These are phyloP conservation scores for Uromys caudimaculatus DNA, from an alignment of 2,797 vertebrate genomes.

Conservation along the genomic window DNA sequence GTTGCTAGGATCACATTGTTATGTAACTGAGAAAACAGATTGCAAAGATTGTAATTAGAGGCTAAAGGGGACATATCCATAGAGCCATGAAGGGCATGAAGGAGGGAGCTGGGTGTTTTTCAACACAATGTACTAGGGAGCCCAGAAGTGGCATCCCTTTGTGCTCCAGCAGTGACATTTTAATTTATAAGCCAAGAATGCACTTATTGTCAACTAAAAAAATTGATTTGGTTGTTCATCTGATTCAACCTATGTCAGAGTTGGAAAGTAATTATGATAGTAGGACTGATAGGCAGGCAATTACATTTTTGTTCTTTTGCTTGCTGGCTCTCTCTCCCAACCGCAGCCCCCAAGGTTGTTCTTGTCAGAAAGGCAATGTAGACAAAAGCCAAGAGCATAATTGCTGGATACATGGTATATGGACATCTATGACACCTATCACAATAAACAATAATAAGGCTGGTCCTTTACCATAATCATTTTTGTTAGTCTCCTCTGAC, in stretches of 20 bases:
- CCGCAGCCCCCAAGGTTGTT: conserved; percentile 70
- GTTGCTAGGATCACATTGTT: neutral
- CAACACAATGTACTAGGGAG: conserved; percentile 53
- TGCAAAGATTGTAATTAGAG: neutral
- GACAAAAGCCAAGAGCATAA: conserved; percentile 33
- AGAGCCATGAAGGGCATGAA: conserved; percentile 45
- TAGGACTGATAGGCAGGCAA: conserved; percentile 87
- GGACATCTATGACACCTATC: conserved; percentile 1
- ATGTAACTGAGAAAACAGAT: neutral
- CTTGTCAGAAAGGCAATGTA: conserved; percentile 71
- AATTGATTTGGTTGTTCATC: conserved; percentile 89
- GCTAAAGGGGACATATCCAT: neutral
- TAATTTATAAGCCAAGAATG: conserved; percentile 87
- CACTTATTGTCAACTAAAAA: conserved; percentile 86
- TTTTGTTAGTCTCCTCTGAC: conserved; percentile 65
- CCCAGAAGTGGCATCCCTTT: conserved; percentile 81
- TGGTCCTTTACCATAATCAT: conserved; percentile 60
- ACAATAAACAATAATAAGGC: conserved; percentile 5
- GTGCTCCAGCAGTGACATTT: conserved; percentile 86
- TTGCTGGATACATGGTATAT: conserved; percentile 60
- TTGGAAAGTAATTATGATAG: conserved; percentile 89
- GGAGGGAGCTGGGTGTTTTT: neutral
- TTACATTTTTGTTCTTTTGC: conserved; percentile 86
- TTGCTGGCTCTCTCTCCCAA: conserved; percentile 4
- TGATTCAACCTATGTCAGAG: conserved; percentile 88